Evolutionary conservation across 2,888 invertebrate genomes (phyloP).

Genomic region (Globia sparganii): DNA sequence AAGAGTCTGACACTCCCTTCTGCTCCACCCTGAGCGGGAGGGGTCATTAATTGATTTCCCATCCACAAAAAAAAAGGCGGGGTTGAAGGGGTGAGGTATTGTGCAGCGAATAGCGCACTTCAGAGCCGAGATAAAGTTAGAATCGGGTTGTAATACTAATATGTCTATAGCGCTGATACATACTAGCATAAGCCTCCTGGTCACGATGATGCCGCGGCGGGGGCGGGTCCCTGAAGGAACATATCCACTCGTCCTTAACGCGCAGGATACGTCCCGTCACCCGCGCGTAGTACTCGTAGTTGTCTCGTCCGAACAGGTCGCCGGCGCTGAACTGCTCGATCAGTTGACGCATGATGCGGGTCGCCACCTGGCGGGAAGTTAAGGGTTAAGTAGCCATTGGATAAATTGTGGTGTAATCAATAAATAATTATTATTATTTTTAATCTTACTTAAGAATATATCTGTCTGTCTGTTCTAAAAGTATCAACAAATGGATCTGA

Average conservation of each 20-base stretch:
- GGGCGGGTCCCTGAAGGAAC: slow-evolving; percentile 97
- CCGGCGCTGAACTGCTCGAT: slow-evolving; percentile 99
- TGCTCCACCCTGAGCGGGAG: too few relatives aligned
- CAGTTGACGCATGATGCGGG: slow-evolving; percentile 98
- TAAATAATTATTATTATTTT: too few relatives aligned
- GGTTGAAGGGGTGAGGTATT: not conserved
- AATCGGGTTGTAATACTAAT: not conserved
- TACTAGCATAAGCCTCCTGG: slow-evolving; percentile 92
- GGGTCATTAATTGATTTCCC: too few relatives aligned
- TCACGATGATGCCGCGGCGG: slow-evolving; percentile 91
- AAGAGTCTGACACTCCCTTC: too few relatives aligned
- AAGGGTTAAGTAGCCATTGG: not conserved
- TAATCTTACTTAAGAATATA: too few relatives aligned
- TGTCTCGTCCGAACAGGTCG: slow-evolving; percentile 97
- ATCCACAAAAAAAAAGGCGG: too few relatives aligned
- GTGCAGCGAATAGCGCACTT: too few relatives aligned
- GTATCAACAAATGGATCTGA: not conserved
- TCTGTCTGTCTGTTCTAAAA: not conserved
- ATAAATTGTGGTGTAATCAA: not conserved
- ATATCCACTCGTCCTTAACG: slow-evolving; percentile 98
- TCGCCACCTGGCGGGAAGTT: slow-evolving; percentile 93
- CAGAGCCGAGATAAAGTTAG: not conserved
- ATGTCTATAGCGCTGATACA: slow-evolving; percentile 72
- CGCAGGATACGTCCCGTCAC: slow-evolving; percentile 97
- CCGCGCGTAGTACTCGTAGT: slow-evolving; percentile 98